These are phyloP conservation scores for Nephrotoma appendiculata DNA, from an alignment of 2,888 invertebrate genomes.

Conservation along the genomic window DNA sequence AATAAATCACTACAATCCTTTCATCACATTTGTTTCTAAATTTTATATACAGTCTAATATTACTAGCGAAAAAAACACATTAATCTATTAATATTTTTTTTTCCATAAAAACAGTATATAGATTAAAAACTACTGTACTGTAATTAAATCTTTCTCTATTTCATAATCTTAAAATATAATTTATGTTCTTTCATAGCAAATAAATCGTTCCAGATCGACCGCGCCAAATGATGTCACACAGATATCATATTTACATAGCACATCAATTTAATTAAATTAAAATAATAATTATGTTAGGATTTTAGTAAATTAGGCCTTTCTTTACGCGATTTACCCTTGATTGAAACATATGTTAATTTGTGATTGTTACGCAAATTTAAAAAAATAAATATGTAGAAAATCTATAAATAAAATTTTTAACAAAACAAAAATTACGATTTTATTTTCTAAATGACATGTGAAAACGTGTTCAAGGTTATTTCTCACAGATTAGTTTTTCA, in stretches of 20 bases:
- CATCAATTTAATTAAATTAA: background rate
- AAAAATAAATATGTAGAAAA: background rate
- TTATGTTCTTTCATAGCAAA: background rate
- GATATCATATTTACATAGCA: background rate
- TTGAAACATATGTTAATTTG: background rate
- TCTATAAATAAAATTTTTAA: background rate
- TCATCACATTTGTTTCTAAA: background rate
- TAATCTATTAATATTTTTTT: background rate
- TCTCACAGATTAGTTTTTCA: background rate
- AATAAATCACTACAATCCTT: background rate
- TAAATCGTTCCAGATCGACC: background rate
- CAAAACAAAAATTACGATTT: background rate
- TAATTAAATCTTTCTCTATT: background rate
- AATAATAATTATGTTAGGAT: background rate
- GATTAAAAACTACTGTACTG: background rate
- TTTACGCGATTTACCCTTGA: background rate
- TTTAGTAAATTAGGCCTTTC: background rate
- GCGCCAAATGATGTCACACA: background rate
- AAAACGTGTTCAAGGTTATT: background rate
- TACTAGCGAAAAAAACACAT: background rate
- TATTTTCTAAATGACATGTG: background rate
- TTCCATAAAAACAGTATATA: background rate
- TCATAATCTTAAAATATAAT: background rate
- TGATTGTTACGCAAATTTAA: background rate
- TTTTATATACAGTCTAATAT: background rate